Evolutionary conservation across 2,888 invertebrate genomes (phyloP), one percentile per base, ranked within the genome.

Genomic region (Aspidiotus rigidus): DNA sequence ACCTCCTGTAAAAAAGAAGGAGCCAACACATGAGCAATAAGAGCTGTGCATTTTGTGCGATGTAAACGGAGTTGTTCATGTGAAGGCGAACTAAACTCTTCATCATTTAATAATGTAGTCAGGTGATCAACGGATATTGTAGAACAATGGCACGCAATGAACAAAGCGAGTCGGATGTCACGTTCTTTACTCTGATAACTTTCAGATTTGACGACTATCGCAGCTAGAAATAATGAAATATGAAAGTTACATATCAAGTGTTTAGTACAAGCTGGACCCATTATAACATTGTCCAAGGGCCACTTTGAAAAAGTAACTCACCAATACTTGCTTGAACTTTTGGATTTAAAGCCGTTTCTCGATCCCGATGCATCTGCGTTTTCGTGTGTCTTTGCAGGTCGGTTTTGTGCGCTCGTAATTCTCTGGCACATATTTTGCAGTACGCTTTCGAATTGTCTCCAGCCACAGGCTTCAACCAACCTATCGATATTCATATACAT

Each of bases 1-100:
- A 72, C 44, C 15, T 72, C 54, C 64, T 69, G 59, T 9, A 72
- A 67, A 66, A 74, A 64, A 39, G 56, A 64, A 41, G 73, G 72
- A n/a, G 54, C 69, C 44, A 72, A 67, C 3, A 73, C 71, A 71
- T 74, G 72, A 64, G 71, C 72, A 44, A 74, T 74, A 9, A 74
- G 56, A 64, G 63, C 69, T 17, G 72, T 62, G 69, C 73, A 74
- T 61, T 74, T 74, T 28, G 73, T 72, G 15, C 72, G 44, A 57
- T 73, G 73, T 49, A 74, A 44, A 44, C 49, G 49, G 11, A 44
- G 49, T 66, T 66, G 71, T 72, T 15, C 73, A 28, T 15, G 72
- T n/a, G n/a, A n/a, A n/a, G n/a, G n/a, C 40, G 42, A 42, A n/a
- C 42, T 70, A 72, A 42, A 69, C 39, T 73, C 72, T 59, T 72